Evolutionary conservation across 2,113 vertebrate genomes (phyloP).

Genomic region (Scomber scombrus): DNA sequence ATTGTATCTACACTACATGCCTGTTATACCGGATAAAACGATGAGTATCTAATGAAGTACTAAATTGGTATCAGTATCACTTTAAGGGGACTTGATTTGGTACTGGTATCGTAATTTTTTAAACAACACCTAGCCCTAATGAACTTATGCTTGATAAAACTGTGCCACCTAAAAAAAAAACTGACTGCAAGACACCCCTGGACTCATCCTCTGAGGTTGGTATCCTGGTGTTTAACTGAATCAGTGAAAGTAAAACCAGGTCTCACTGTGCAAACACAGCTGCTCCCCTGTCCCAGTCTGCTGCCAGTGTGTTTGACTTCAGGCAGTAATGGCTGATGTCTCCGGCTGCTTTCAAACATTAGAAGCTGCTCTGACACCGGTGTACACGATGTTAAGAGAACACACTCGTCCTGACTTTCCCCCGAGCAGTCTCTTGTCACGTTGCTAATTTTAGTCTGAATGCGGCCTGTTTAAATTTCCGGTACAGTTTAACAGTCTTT

Average conservation of each 20-base stretch:
- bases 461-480: slow-evolving; percentile 17
- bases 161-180: too few species aligned
- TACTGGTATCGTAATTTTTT: too few species aligned
- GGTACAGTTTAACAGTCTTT: slow-evolving; percentile 22
- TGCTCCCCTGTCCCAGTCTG: not conserved
- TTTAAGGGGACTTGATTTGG: too few species aligned
- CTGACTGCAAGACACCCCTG: too few species aligned
- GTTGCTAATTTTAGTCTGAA: slow-evolving; percentile 59
- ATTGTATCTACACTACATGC: too few species aligned
- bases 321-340: slow-evolving; percentile 5
- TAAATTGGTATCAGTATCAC: too few species aligned
- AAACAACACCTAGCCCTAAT: too few species aligned
- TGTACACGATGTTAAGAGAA: slow-evolving; percentile 23
- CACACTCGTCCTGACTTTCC: slow-evolving; percentile 49
- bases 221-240: not conserved
- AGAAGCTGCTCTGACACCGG: slow-evolving; percentile 30
- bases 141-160: too few species aligned
- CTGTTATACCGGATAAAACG: too few species aligned
- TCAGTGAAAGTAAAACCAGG: not conserved
- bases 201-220: too few species aligned
- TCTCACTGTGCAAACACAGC: slow-evolving; percentile 34
- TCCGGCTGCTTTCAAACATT: slow-evolving; percentile 27
- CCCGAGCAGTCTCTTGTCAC: slow-evolving; percentile 20
- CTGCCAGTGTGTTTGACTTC: not conserved
- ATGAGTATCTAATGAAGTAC: too few species aligned